These are phyloP conservation scores for Corythoichthys intestinalis DNA, from an alignment of 2,113 vertebrate genomes.

Conservation along the genomic window DNA sequence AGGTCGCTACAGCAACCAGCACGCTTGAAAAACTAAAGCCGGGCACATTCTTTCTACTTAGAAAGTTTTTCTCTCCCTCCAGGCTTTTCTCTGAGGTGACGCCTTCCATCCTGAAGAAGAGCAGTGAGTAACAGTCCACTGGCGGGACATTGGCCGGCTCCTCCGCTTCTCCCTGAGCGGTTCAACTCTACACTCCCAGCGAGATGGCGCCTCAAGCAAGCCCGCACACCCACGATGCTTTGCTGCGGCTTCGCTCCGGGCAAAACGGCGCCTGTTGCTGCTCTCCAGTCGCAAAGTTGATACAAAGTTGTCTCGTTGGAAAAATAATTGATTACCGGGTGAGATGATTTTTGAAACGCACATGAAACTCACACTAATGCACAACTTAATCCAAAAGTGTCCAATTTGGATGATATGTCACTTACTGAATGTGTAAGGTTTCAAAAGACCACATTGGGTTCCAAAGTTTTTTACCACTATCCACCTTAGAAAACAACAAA, in stretches of 20 bases:
- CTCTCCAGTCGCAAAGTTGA: conserved; percentile 5
- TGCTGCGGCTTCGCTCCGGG: conserved; percentile 12
- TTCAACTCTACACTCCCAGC: conserved; percentile 12
- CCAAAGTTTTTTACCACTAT: background rate
- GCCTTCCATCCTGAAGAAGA: conserved; percentile 48
- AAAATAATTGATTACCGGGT: background rate
- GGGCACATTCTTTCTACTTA: background rate
- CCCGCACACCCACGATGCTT: conserved; percentile 22
- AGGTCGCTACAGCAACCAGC: conserved; percentile 63
- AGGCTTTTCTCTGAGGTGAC: conserved; percentile 53
- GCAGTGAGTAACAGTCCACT: conserved; percentile 41
- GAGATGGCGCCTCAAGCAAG: conserved; percentile 3
- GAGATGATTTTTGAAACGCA: background rate
- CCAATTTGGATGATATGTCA: too few species aligned
- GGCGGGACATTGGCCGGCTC: conserved; percentile 13
- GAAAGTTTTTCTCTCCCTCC: background rate
- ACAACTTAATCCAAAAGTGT: background rate
- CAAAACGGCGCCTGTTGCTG: conserved; percentile 4
- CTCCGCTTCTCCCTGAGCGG: conserved; percentile 1
- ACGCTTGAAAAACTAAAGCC: too few species aligned
- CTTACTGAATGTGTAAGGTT: background rate
- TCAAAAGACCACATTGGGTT: background rate
- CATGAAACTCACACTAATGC: background rate
- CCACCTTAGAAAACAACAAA: too few species aligned
- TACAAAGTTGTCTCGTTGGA: background rate